These are phyloP conservation scores for Phyllostomus discolor DNA, from an alignment of 2,113 vertebrate genomes.

Conservation along the genomic window DNA sequence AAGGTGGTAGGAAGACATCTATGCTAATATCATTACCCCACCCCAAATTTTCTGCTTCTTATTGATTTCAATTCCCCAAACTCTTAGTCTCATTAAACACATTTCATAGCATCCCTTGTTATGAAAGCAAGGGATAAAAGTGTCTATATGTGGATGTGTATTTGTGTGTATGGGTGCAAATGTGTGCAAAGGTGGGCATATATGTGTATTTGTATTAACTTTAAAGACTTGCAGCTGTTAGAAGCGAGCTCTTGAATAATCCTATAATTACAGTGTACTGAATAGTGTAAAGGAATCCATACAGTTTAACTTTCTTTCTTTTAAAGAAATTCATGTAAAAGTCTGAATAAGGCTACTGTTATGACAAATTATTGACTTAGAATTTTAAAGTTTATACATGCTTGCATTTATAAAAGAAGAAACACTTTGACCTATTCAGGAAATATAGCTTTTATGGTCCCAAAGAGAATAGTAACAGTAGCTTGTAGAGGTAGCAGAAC, in stretches of 20 bases:
- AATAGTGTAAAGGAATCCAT: slow-evolving; percentile 37
- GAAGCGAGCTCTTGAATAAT: slow-evolving; percentile 43
- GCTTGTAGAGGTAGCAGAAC: not conserved
- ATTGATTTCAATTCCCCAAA: not conserved
- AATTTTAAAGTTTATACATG: slow-evolving; percentile 24
- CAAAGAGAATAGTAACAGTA: slow-evolving; percentile 2
- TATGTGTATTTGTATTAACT: not conserved
- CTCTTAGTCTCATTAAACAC: not conserved
- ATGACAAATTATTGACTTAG: slow-evolving; percentile 32
- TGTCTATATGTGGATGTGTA: not conserved
- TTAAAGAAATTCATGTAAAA: slow-evolving; percentile 1
- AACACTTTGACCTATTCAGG: not conserved
- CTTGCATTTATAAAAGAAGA: slow-evolving; percentile 26
- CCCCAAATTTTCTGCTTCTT: not conserved
- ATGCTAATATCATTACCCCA: not conserved
- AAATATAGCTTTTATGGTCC: slow-evolving; percentile 47
- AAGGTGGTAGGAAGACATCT: not conserved
- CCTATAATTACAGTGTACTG: slow-evolving; percentile 23
- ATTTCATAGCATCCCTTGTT: not conserved
- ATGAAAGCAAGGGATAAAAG: not conserved
- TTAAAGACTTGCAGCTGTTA: slow-evolving; percentile 46
- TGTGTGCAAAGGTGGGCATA: not conserved
- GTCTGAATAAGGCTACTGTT: slow-evolving; percentile 19
- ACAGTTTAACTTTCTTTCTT: slow-evolving; percentile 41
- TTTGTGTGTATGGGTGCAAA: no score